Evolutionary conservation across 2,888 invertebrate genomes (phyloP).

Genomic region (Caenorhabditis sp.): DNA sequence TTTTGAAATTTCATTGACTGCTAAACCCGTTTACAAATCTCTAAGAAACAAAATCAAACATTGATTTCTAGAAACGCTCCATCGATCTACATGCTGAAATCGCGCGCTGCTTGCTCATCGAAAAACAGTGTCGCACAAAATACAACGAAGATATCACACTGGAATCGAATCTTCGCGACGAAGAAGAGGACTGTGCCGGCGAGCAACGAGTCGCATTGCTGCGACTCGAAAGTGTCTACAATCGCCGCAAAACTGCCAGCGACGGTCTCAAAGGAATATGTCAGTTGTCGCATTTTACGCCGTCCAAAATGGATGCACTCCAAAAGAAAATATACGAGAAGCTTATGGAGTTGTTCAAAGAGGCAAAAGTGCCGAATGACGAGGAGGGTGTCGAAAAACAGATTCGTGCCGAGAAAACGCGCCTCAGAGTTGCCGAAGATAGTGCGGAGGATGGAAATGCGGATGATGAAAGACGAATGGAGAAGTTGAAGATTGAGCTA

Average conservation of each 20-base stretch:
- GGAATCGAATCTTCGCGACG: no score
- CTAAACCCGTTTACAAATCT: no score
- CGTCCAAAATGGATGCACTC: slow-evolving; percentile 18
- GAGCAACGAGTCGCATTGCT: not conserved
- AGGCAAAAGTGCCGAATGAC: slow-evolving; percentile 39
- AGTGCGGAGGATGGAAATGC: slow-evolving; percentile 23
- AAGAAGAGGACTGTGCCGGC: not conserved
- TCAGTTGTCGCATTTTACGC: slow-evolving; percentile 8
- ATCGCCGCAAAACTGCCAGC: slow-evolving; percentile 1
- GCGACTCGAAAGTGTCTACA: not conserved
- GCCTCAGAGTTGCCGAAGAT: slow-evolving; percentile 27
- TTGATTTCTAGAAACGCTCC: slow-evolving; percentile 6
- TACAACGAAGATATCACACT: not conserved
- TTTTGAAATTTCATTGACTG: not conserved
- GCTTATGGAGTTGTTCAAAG: slow-evolving; percentile 30
- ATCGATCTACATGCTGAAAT: not conserved
- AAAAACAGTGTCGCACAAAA: not conserved
- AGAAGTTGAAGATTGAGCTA: slow-evolving; percentile 28
- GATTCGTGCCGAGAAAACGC: slow-evolving; percentile 37
- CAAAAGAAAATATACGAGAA: slow-evolving; percentile 32
- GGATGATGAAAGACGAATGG: slow-evolving; percentile 49
- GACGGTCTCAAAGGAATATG: slow-evolving; percentile 13
- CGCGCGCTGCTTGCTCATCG: not conserved
- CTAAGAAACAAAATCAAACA: no score
- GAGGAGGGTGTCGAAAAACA: slow-evolving; percentile 31